phyloP scores from a whole-genome alignment of 23 tunicate genomes.

The Oikopleura dioica region DNA sequence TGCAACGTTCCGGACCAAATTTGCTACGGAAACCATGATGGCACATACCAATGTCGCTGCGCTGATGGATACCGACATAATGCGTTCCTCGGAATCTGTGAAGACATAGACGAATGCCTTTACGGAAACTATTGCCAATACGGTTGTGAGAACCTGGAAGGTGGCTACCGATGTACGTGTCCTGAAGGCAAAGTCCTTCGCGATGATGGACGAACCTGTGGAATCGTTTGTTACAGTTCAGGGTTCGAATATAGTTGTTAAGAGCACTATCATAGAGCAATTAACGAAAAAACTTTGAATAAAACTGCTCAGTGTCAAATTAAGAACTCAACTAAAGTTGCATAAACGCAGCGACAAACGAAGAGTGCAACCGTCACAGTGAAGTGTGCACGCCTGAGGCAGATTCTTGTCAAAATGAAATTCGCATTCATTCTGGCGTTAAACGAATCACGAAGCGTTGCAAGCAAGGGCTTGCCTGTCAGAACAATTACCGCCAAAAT shows the following conservation, averaged over 20 bases:
- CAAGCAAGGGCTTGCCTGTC: slow-evolving; percentile 82
- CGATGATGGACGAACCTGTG: slow-evolving; percentile 7
- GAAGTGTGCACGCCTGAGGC: slow-evolving; percentile 39
- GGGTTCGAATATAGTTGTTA: too few species aligned
- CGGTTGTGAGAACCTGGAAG: slow-evolving; percentile 35
- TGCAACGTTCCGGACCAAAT: not conserved
- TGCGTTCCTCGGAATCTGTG: slow-evolving; percentile 5
- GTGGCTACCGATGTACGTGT: slow-evolving; percentile 44
- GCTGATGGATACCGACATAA: not conserved
- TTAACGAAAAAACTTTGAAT: too few species aligned
- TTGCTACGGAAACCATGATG: not conserved
- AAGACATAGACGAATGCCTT: slow-evolving; percentile 84
- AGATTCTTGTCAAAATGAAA: slow-evolving; percentile 88
- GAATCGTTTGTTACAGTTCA: slow-evolving; percentile 2
- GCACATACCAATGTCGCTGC: not conserved
- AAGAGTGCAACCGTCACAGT: not conserved
- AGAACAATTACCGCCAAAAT: slow-evolving; percentile 59
- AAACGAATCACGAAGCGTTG: slow-evolving; percentile 69
- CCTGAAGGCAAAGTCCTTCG: slow-evolving; percentile 20
- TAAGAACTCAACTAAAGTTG: too few species aligned
- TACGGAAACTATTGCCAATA: slow-evolving; percentile 33
- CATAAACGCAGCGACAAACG: not conserved
- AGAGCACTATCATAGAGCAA: too few species aligned
- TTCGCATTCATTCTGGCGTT: slow-evolving; percentile 51
- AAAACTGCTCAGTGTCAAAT: too few species aligned